Conservation (phyloP, 2,797 vertebrate species). For the Cyclopterus lumpus region DNA sequence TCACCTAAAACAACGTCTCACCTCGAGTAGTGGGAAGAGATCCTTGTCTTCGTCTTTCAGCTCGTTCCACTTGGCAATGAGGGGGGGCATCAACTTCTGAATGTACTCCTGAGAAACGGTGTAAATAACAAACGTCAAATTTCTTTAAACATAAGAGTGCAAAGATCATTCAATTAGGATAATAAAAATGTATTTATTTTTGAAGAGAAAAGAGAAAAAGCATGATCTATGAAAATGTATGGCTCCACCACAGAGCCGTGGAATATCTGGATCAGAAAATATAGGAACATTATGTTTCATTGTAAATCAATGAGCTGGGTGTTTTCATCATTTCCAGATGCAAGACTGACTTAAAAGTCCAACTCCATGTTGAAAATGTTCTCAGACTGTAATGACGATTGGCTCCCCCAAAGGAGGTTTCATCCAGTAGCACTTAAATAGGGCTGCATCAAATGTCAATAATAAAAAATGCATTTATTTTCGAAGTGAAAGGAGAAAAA, state of each 20-base stretch:
- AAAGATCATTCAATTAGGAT: not conserved
- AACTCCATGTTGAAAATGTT: too few species aligned
- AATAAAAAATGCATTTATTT: too few species aligned
- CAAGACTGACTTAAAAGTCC: too few species aligned
- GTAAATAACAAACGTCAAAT: not conserved
- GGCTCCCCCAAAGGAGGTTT: too few species aligned
- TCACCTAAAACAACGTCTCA: slow-evolving; percentile 53
- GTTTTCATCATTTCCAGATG: slow-evolving; percentile 72
- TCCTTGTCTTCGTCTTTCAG: slow-evolving; percentile 97
- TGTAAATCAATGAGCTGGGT: slow-evolving; percentile 71
- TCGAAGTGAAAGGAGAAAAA: not conserved
- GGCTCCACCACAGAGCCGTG: not conserved
- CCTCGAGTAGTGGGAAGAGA: slow-evolving; percentile 93
- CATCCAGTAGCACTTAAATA: too few species aligned
- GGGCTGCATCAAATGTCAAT: too few species aligned
- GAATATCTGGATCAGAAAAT: slow-evolving; percentile 65
- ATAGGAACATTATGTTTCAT: slow-evolving; percentile 74
- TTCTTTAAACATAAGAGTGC: not conserved
- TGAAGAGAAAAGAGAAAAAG: too few species aligned
- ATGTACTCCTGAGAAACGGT: slow-evolving; percentile 89
- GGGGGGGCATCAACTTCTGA: slow-evolving; percentile 95
- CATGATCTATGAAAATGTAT: too few species aligned
- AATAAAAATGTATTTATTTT: not conserved
- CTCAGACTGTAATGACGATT: too few species aligned
- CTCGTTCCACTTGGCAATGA: slow-evolving; percentile 97